Base-by-base conservation (phyloP, 2,888 invertebrate species). In the Eupithecia abbreviata region DNA sequence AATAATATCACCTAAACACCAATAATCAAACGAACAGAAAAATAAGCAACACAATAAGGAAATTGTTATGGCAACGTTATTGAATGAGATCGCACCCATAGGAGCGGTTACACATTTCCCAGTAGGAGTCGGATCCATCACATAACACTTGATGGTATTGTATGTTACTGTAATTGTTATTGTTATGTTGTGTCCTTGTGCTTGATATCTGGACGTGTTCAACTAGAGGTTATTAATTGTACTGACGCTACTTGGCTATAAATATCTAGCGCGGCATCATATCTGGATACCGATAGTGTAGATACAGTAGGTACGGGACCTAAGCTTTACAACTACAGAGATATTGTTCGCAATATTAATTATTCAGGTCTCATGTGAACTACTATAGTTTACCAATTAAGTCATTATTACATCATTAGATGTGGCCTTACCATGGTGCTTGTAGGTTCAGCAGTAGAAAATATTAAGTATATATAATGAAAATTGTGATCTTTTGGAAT, bases 101-200 rank as follows among this genome's bases (percentile, higher is more conserved):
- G 88, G 88, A 89, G 88, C 83, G 87, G 86, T 89, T 74, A 88
- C 86, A 86, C 85, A 88, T 90, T 89, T 87, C 90, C 88, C 90
- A 87, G 86, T 86, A 81, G 89, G 90, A 84, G 86, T 87, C 88
- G 85, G 90, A 90, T 90, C 88, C 82, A 85, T 89, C 87, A 87
- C 84, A 85, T 83, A 86, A 86, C 87, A 81, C 76, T 80, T 85
- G 84, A 87, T 88, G 88, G 87, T 88, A 86, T 86, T 87, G 84
- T 84, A 85, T 83, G 80, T 62, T 49, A 72, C 62, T 65, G 65
- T 83, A 76, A 86, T 85, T 85, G 78, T 79, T 74, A 81, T 81
- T 76, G 78, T 68, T 73, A 45, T 58, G 78, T 68, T 73, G 30
- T 58, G 13, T 71, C 18, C 45, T 13, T 47, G 69, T 45, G 45